phyloP scores from a whole-genome alignment of 2,888 invertebrate genomes.

The Gonocerus acuteangulatus region DNA sequence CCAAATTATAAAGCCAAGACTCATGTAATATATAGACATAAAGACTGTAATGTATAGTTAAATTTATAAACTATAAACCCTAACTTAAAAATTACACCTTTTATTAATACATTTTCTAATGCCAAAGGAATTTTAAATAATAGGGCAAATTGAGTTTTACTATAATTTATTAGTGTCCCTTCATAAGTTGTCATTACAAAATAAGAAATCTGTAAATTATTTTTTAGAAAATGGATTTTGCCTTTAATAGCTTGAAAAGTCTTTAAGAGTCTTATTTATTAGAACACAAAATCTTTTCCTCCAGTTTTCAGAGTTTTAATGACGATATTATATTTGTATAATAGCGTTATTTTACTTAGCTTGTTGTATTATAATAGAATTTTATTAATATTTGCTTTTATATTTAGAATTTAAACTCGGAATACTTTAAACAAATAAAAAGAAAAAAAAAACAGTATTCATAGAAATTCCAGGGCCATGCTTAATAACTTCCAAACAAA shows the following conservation, averaged over 20 bases:
- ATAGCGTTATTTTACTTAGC: constrained; percentile 18
- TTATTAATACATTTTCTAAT: constrained; percentile 31
- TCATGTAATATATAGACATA: constrained; percentile 28
- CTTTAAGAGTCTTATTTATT: not conserved
- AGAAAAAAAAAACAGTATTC: not conserved
- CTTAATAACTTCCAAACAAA: too few relatives aligned
- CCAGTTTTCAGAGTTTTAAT: constrained; percentile 9
- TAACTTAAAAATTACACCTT: constrained; percentile 19
- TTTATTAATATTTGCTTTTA: not conserved
- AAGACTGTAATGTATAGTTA: constrained; percentile 34
- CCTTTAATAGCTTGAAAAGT: constrained; percentile 13
- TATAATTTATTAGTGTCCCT: constrained; percentile 6
- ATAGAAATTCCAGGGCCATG: not conserved
- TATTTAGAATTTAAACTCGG: not conserved
- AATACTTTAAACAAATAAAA: not conserved
- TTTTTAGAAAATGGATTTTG: constrained; percentile 13
- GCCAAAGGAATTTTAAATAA: constrained; percentile 36
- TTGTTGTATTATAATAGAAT: constrained; percentile 6
- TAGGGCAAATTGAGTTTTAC: constrained; percentile 10
- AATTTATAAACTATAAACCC: constrained; percentile 25
- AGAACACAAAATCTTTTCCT: constrained; percentile 3
- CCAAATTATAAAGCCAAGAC: constrained; percentile 34
- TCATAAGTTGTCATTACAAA: not conserved
- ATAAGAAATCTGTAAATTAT: not conserved
- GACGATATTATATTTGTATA: constrained; percentile 18